Evolutionary conservation across 2,113 vertebrate genomes (phyloP).

Genomic region (Circaetus gallicus): DNA sequence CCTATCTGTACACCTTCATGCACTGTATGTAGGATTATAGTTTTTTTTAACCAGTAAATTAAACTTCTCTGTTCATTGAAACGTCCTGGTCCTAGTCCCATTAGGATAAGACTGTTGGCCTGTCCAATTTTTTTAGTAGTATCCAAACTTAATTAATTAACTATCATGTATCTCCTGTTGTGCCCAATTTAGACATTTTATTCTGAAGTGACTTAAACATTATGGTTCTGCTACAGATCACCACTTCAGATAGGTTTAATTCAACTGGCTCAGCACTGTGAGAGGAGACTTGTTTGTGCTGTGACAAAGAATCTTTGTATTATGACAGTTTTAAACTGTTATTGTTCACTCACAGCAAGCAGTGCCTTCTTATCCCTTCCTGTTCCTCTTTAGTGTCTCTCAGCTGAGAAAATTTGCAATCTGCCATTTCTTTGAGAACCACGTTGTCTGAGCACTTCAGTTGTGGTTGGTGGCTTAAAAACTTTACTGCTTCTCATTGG

Average conservation of each 20-base stretch:
- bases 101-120: background rate
- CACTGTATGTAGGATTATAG: background rate
- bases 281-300: background rate
- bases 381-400: background rate
- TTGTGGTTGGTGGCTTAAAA: background rate
- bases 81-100: background rate
- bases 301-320: background rate
- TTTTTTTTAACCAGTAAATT: background rate
- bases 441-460: background rate
- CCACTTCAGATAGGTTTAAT: background rate
- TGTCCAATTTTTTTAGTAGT: background rate
- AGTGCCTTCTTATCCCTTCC: background rate
- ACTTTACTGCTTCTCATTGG: background rate
- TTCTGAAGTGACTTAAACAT: background rate
- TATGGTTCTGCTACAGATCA: background rate
- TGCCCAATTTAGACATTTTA: background rate
- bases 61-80: background rate
- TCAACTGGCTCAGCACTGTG: background rate
- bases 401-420: background rate
- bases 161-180: background rate
- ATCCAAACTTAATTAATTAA: background rate
- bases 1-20: background rate
- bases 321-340: background rate
- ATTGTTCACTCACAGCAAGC: background rate
- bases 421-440: background rate